Evolutionary conservation across 2,797 vertebrate species (phyloP).

Genomic region (Lacerta bilineata): DNA sequence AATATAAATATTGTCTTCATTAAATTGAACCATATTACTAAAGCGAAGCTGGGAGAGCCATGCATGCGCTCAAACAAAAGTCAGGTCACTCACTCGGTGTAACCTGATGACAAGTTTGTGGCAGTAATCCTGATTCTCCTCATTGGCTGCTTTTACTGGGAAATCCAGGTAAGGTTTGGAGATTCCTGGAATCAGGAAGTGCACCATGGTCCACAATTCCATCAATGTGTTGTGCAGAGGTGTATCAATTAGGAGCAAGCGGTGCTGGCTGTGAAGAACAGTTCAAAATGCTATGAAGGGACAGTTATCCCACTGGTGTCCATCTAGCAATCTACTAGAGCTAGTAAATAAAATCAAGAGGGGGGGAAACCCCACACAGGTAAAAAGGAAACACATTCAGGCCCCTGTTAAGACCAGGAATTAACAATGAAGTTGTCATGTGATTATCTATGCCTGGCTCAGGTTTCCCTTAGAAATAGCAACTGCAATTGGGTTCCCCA

Average conservation of each 20-base stretch:
- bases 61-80: accelerated
- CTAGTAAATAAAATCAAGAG: neutral
- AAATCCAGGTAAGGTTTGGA: slow-evolving; percentile 90
- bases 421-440: neutral
- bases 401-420: neutral
- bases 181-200: slow-evolving; percentile 92
- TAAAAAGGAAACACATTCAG: neutral
- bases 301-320: neutral
- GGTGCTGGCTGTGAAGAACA: slow-evolving; percentile 85
- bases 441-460: neutral
- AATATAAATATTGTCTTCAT: too few species aligned
- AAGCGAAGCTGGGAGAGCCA: accelerated
- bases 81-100: slow-evolving; percentile 85
- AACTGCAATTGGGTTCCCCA: neutral
- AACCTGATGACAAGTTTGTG: slow-evolving; percentile 94
- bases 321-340: neutral
- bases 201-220: slow-evolving; percentile 94
- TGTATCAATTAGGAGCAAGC: slow-evolving; percentile 91
- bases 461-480: neutral
- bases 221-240: slow-evolving; percentile 92
- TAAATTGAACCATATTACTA: too few species aligned
- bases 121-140: slow-evolving; percentile 95
- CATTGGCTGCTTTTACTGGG: slow-evolving; percentile 90
- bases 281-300: neutral
- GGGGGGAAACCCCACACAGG: too few species aligned